Evolutionary conservation across 2,797 vertebrate genomes (phyloP), one percentile per base, ranked within the genome.

Genomic region (Acrossocheilus fasciatus): DNA sequence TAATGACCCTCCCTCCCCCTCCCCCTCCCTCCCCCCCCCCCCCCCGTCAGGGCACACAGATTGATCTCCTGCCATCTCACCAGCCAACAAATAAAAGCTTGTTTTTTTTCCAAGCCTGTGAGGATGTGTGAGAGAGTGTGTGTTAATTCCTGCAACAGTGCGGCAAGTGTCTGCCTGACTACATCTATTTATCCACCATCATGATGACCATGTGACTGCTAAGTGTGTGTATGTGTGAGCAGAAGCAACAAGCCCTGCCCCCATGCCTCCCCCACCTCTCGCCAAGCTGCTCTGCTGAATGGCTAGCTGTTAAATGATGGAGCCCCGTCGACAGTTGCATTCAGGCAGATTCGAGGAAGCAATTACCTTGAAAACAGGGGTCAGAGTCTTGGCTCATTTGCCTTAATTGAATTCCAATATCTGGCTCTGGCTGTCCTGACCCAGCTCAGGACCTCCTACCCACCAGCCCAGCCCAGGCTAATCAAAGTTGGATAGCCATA

Each of bases 321-420:
- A 90, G 90, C 83, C 86, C 86, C 90, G 89, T 89, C 70, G 82
- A 93, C 83, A 89, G 93, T 92, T 70, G 89, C 90, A 89, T 92
- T 92, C 91, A 92, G 91, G 88, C 89, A n/a, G 90, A 93, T 91
- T 92, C 78, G 17, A 92, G 95, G 93, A 96, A 96, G 96, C 95
- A 97, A 98, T 96, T 96, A 96, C 92, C 95, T 94, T 91, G 91
- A 94, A 96, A 96, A 96, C 91, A 91, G 92, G 93, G 95, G 96
- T 93, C 94, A 94, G 84, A 90, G 95, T 95, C 95, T 91, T 91
- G 89, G 91, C 95, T 96, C 95, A 88, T 94, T 95, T 95, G 92
- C 95, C 93, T 95, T 95, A 96, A 97, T 94, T 94, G 95, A 97
- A 97, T 96, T 95, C 95, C 95, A 93, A 93, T 94, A 96, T 95